Evolutionary conservation across 2,888 invertebrate species (phyloP).

Genomic region (Cephalotes varians): DNA sequence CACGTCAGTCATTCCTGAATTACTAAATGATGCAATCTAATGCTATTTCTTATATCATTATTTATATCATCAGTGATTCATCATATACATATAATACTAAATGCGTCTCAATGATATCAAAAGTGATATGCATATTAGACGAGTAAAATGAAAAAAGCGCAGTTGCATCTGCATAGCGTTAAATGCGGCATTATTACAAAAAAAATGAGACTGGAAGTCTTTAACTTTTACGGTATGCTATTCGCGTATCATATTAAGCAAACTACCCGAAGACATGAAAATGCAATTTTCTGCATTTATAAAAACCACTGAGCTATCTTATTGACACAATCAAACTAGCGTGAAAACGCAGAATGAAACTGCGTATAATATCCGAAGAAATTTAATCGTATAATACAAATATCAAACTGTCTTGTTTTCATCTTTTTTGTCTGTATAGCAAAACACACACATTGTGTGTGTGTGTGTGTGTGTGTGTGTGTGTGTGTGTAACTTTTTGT

Average conservation of each 20-base stretch:
- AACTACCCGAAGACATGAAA: background rate
- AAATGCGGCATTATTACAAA: background rate
- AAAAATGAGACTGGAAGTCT: background rate
- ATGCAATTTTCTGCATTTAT: conserved; percentile 32
- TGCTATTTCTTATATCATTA: background rate
- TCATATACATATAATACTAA: background rate
- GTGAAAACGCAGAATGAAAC: background rate
- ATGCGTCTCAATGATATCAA: background rate
- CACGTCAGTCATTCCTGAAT: conserved; percentile 34
- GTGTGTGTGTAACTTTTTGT: too few species aligned
- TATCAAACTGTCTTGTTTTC: conserved; percentile 16
- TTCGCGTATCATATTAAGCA: background rate
- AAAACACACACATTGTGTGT: background rate
- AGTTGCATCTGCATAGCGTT: background rate
- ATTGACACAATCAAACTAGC: background rate
- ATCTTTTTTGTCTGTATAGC: background rate
- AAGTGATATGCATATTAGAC: background rate
- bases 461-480: too few species aligned
- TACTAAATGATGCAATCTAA: conserved; percentile 1
- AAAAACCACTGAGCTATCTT: background rate
- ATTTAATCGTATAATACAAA: background rate
- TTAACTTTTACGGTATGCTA: background rate
- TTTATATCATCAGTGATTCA: background rate
- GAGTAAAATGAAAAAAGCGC: background rate
- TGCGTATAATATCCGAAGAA: background rate